Conservation (phyloP, 2,797 vertebrate genomes). For the Picus viridis region DNA sequence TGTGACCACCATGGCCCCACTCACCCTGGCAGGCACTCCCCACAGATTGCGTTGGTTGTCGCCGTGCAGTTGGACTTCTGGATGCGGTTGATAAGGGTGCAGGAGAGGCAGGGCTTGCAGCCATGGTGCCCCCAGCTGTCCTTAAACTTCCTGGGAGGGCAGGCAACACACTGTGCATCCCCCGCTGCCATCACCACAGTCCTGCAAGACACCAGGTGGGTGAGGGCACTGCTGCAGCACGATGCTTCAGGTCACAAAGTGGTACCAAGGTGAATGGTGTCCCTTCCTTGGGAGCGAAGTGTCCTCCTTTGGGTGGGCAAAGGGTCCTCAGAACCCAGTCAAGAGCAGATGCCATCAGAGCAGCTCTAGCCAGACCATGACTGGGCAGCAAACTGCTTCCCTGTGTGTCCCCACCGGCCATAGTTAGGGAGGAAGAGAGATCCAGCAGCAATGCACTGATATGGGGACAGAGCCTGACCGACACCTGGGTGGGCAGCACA, state of each 20-base stretch:
- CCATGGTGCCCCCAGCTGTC: conserved; percentile 79
- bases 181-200: conserved; percentile 80
- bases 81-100: conserved; percentile 79
- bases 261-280: fast-evolving
- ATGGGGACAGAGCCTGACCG: fast-evolving
- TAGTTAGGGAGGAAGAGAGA: not conserved
- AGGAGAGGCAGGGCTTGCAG: conserved; percentile 82
- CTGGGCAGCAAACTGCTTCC: fast-evolving
- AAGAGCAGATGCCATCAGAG: fast-evolving
- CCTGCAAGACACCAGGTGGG: conserved; percentile 59
- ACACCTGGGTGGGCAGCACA: fast-evolving
- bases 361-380: fast-evolving
- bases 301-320: not conserved
- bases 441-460: fast-evolving
- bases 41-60: conserved; percentile 76
- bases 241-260: fast-evolving
- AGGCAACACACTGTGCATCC: conserved; percentile 72
- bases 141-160: conserved; percentile 81
- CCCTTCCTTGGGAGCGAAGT: not conserved
- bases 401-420: fast-evolving
- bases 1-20: not conserved
- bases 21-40: conserved; percentile 82
- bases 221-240: fast-evolving
- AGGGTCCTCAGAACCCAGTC: not conserved
- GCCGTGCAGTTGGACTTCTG: conserved; percentile 79